Evolutionary conservation across 1,140 invertebrate genomes (phyloP), one percentile per base, ranked within the genome.

Genomic region (Linepithema humile): DNA sequence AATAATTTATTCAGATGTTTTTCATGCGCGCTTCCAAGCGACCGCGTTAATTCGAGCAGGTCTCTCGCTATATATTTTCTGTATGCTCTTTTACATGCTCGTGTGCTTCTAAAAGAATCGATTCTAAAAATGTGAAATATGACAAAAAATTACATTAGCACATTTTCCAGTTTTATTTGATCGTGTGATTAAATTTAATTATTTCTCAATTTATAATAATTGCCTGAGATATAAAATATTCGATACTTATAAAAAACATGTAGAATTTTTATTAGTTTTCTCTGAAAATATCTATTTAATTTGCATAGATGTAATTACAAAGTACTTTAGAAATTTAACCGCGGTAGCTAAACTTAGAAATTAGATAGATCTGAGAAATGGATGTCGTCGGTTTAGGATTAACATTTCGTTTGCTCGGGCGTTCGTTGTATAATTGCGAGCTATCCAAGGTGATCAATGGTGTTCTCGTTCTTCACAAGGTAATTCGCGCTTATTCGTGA

Each of bases 1-100:
- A 89, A 93, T 93, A 90, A 93, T 93, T 93, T 93, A 93, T 93
- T 93, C 92, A 93, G 88, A 89, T 93, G 91, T 93, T 93, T 93
- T 93, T 89, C 83, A 89, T 83, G 77, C 88, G 70, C 82, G 80
- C 85, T 65, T 82, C 78, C 70, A 48, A 78, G 53, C 57, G 69
- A 62, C 26, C 70, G 84, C 82, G 67, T 84, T 89, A 88, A 88
- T 86, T 85, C 84, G 53, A 87, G 50, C 40, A n/a, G 40, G n/a
- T 15, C 62, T 74, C 6, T 43, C 35, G 10, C 3, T 38, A 12
- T 43, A 48, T 69, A 20, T 65, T 67, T 62, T 64, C 43, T 65
- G 9, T n/a, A n/a, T n/a, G n/a, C n/a, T n/a, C 23, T 60, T 12
- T 29, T 15, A 2, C 15, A 20, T 48, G 26, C n/a, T 35, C 9